phyloP scores from a whole-genome alignment of 2,113 vertebrate species.

The Barbus barbus region DNA sequence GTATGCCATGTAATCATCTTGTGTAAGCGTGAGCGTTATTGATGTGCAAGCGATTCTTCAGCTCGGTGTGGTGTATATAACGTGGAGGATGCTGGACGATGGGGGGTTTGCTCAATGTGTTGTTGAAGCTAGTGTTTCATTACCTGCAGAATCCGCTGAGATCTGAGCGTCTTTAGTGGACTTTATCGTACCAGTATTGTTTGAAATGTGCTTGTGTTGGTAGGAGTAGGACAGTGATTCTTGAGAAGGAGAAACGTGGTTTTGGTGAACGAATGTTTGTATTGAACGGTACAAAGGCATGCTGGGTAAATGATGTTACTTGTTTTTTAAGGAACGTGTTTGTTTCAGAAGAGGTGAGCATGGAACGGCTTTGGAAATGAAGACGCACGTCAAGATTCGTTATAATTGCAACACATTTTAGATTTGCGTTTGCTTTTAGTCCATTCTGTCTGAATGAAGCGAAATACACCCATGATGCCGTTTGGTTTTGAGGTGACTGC shows the following conservation, averaged over 20 bases:
- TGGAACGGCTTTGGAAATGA: conserved; percentile 14
- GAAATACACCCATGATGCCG: conserved; percentile 10
- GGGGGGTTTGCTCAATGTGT: too few species aligned
- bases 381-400: neutral
- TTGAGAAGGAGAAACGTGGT: too few species aligned
- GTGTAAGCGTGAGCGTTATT: neutral
- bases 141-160: too few species aligned
- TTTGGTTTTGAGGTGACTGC: neutral
- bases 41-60: neutral
- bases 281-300: conserved; percentile 9
- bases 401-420: neutral
- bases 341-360: conserved; percentile 9
- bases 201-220: neutral
- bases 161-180: too few species aligned
- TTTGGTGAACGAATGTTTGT: neutral
- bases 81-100: neutral
- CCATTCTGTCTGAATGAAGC: neutral
- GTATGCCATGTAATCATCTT: neutral
- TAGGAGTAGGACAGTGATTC: neutral
- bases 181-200: neutral
- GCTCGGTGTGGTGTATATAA: conserved; percentile 19
- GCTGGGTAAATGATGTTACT: neutral
- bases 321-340: neutral
- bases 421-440: neutral
- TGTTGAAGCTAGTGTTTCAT: too few species aligned